Percentiles rank a stretch among this genome's conserved stretches.
phyloP scores from a whole-genome alignment of 2,113 vertebrate species.

The Sinocyclocheilus anophthalmus region DNA sequence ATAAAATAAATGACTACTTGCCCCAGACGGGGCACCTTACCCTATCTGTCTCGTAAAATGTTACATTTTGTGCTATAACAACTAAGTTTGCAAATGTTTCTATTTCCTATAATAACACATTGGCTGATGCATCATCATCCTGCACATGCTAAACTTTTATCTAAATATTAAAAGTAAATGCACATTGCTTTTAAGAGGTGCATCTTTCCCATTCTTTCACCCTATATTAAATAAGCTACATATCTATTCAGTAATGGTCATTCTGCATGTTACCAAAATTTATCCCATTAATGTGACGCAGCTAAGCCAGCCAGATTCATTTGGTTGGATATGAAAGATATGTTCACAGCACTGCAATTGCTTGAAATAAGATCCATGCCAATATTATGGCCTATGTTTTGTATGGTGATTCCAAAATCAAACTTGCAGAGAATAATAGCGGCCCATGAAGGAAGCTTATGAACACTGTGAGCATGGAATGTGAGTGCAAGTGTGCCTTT shows the following conservation, averaged over 20 bases:
- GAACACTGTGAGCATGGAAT: background rate
- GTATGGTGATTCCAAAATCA: background rate
- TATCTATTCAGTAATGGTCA: background rate
- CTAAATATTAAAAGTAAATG: no score
- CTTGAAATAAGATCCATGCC: background rate
- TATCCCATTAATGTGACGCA: background rate
- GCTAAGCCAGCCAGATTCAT: background rate
- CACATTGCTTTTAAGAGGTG: no score
- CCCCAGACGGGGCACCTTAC: no score
- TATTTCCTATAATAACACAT: no score
- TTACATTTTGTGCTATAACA: no score
- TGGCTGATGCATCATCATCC: no score
- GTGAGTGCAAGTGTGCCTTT: slow-evolving; percentile 12
- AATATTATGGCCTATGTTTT: background rate
- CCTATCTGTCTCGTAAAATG: no score
- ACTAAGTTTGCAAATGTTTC: no score
- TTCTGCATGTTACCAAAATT: background rate
- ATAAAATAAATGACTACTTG: no score
- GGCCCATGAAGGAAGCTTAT: background rate
- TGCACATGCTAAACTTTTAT: no score
- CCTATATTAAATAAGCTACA: background rate
- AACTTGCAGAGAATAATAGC: background rate
- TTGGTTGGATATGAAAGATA: background rate
- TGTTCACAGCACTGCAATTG: background rate
- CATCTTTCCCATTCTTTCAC: no score